Conservation (phyloP, 1,140 invertebrate genomes). For the Pomacea maculata region DNA sequence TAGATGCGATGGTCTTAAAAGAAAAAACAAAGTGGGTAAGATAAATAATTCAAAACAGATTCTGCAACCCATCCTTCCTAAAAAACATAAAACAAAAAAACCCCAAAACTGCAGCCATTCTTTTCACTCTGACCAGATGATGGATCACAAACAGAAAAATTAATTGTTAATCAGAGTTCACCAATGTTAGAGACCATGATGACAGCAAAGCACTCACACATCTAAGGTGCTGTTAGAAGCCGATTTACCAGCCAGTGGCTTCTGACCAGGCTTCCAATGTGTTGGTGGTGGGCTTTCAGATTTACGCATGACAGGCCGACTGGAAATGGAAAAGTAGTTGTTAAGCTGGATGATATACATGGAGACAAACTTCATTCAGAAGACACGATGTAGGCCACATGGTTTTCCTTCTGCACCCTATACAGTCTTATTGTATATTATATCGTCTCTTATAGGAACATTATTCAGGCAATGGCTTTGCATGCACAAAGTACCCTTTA, state of each 20-base stretch:
- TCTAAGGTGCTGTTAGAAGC: not conserved
- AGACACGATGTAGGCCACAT: too few species aligned
- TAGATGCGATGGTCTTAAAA: not conserved
- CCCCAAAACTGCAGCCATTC: not conserved
- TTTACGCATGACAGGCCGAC: constrained; percentile 38
- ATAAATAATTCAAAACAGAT: not conserved
- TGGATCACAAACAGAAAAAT: not conserved
- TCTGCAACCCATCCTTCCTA: not conserved
- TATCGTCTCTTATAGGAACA: too few species aligned
- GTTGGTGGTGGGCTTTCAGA: constrained; percentile 60
- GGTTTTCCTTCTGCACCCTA: too few species aligned
- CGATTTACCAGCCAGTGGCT: constrained; percentile 35
- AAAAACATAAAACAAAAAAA: too few species aligned
- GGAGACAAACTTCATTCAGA: not conserved
- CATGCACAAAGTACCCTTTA: too few species aligned
- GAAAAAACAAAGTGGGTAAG: not conserved
- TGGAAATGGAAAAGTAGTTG: not conserved
- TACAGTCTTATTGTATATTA: too few species aligned
- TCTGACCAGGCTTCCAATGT: constrained; percentile 58
- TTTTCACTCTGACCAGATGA: not conserved
- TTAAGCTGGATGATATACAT: not conserved
- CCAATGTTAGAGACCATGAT: too few species aligned
- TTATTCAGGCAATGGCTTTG: too few species aligned
- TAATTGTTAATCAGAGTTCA: not conserved
- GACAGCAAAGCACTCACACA: not conserved